Base-by-base conservation (phyloP, 1,140 invertebrate genomes). In the Bombus superbus region DNA sequence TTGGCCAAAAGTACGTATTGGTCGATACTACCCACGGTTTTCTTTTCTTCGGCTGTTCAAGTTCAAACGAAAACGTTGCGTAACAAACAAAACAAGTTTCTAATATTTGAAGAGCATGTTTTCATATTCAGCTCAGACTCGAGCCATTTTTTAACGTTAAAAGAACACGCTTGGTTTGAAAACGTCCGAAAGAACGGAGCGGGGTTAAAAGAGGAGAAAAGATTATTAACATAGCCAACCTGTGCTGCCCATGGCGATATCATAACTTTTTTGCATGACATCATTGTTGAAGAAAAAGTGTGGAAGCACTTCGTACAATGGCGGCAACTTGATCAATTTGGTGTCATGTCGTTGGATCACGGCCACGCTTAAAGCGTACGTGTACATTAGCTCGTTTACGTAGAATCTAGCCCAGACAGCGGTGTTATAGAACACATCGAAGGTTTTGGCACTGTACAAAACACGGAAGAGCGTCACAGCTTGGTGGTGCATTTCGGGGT, bases 251-350 rank as follows among this genome's bases (percentile, higher is more conserved):
- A 93, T 96, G 89, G 96, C 96, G 74, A 96, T 94, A 74, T 95
- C 93, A 78, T 96, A 95, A 13, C 96, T 95, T 81, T 96, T 95
- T 81, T 95, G 94, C 84, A 97, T 94, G 38, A 96, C 94, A 68
- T 96, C 94, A 10, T 92, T 81, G 92, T 96, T 96, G 91, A 97
- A 96, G 95, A 96, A 97, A 83, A 96, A 95, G 91, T 96, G 95
- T 13, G 97, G 97, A 91, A 96, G 96, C 84, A 97, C 95, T 92
- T 97, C 97, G 91, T 97, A 97, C 57, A 96, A 95, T 32, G 97
- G 96, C 15, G 97, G 97, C 0, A 97, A 84, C 64, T 95, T 94
- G 76, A 97, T 95, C 83, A 96, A 95, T 66, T 94, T 94, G 91
- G 96, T 96, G 92, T 97, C 96, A 28, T 94, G 89, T 44, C 97